Evolutionary conservation across 2,888 invertebrate species (phyloP).

Genomic region (Machimus atricapillus): DNA sequence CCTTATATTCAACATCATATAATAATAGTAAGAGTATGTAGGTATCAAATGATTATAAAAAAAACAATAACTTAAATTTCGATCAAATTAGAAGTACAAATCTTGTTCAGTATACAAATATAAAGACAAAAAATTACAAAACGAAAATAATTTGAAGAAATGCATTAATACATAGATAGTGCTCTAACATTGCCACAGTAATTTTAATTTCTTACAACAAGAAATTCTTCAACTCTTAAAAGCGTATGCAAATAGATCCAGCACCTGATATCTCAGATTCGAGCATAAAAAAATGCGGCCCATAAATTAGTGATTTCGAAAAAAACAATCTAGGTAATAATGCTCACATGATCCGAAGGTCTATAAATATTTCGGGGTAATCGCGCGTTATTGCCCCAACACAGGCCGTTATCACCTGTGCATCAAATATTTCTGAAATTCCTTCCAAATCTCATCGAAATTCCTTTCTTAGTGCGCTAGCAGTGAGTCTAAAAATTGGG

Average conservation of each 20-base stretch:
- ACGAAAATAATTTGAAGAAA: too few relatives aligned
- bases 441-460: background rate
- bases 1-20: too few relatives aligned
- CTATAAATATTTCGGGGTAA: background rate
- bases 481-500: background rate
- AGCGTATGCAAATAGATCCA: background rate
- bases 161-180: background rate
- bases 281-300: background rate
- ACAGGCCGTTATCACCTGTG: background rate
- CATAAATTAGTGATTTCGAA: background rate
- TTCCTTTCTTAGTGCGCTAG: background rate
- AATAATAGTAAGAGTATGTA: too few relatives aligned
- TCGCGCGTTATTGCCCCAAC: background rate
- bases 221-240: background rate
- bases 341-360: background rate
- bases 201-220: background rate
- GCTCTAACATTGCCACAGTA: background rate
- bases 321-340: background rate
- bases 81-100: too few relatives aligned
- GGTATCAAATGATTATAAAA: too few relatives aligned
- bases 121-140: too few relatives aligned
- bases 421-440: background rate
- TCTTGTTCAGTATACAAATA: too few relatives aligned
- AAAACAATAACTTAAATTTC: too few relatives aligned
- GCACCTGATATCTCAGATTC: background rate